Base-by-base conservation (phyloP, 2,888 invertebrate species). In the Erebia palarica region DNA sequence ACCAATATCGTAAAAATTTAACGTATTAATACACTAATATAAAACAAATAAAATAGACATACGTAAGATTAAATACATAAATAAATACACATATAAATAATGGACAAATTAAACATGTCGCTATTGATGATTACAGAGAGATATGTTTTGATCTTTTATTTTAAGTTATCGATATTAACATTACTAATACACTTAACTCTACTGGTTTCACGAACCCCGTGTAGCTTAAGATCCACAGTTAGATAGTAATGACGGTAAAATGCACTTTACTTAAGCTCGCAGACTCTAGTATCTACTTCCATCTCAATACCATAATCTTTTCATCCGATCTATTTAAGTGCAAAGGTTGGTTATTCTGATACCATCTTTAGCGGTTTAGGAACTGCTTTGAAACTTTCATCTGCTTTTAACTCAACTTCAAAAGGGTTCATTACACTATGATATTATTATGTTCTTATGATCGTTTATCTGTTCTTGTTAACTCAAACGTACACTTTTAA, bases 311-410 rank as follows among this genome's bases (percentile, higher is more conserved):
- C 55, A 55, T 44, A 55, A 55, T 68, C 61, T 61, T 63, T 47
- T 55, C 44, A 63, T 44, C 55, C 68, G 61, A 68, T 68, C 68
- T 68, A 36, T 44, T 61, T 68, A 63, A 68, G 68, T 44, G 68
- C 61, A 68, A 68, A 55, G 68, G 68, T 68, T 42, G 61, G 44
- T 63, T 63, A 21, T 63, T 27, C 21, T 8, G 63, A 63, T 63
- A 49, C 47, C 21, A 63, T 63, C 63, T 63, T 61, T 49, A 49
- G 63, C 13, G 47, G 63, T 18, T 47, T 1, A 57, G 44, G 18
- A 21, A 44, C 44, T 66, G 13, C 27, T 65, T 61, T 44, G 47
- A 18, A 47, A 18, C 11, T 47, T 47, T 9, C 16, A 61, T 42
- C 57, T 16, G 60, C n/a, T 42, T 44, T 44, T 44, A 60, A 10